Base-by-base conservation (phyloP, 1,140 invertebrate species). In the Danaus plexippus region DNA sequence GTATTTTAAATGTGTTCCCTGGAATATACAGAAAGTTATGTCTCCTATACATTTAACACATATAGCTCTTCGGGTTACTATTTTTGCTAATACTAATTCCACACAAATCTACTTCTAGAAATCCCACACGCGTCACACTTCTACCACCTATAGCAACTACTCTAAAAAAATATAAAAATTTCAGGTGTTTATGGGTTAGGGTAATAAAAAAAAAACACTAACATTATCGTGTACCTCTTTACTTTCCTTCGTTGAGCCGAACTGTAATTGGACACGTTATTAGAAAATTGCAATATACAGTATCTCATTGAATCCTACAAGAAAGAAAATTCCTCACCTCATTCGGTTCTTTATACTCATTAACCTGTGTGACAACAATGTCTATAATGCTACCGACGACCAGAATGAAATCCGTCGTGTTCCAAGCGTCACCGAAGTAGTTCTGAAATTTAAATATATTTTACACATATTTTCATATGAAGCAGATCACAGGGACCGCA, bases 1-100 rank as follows among this genome's bases (percentile, higher is more conserved):
- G 63, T 97, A 98, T 85, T 99, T 97, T 53, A 97, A 91, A 63
- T 92, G 93, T 43, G 92, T 92, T 10, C 94, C 95, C 65, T 94
- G 92, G 91, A 95, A 89, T 47, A 22, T 11, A 47, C 22, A 4
- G 47, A 32, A 32, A 54, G 3, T 9, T 51, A 13, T n/a, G 32
- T 47, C 12, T 44, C 32, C 8, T 47, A 44, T 46, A 11, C 7
- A 18, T 46, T 50, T 44, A 45, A 45, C 9, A 15, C 13, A 49
- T 44, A 43, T 42, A 8, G 12, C 22, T 32, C 22, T 32, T 32
- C 2, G 22, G 22, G 22, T 32, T 32, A 32, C 22, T 32, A 32
- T 32, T 32, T 15, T 32, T 32, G 22, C 22, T 32, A 32, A 32
- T 6, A 4, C 22, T 32, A 32, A 32, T 32, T 32, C 7, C 22